phyloP scores from a whole-genome alignment of 2,797 vertebrate species.

The Prunella strophiata region DNA sequence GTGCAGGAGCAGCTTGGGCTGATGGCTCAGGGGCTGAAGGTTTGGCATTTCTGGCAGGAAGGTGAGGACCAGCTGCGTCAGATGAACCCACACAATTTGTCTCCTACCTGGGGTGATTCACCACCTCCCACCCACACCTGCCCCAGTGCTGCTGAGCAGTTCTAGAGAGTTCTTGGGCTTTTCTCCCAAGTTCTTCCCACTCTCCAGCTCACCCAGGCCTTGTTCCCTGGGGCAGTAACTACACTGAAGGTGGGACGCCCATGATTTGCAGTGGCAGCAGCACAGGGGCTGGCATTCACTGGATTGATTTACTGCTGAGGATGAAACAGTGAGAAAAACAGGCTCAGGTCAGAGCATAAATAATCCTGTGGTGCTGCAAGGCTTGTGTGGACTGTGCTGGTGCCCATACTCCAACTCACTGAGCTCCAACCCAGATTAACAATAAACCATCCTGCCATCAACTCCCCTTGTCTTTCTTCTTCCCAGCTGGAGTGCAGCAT shows the following conservation, averaged over 20 bases:
- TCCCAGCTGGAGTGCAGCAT: neutral
- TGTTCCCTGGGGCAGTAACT: neutral
- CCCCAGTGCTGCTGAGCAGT: neutral
- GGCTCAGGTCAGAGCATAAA: neutral
- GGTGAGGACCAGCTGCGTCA: neutral
- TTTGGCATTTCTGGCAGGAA: neutral
- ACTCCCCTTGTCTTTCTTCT: neutral
- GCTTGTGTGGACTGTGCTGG: neutral
- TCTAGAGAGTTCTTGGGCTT: neutral
- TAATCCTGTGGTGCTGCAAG: neutral
- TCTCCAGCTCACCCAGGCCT: neutral
- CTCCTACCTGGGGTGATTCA: rapidly evolving
- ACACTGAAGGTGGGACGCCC: neutral
- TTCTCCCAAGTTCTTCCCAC: neutral
- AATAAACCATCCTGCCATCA: neutral
- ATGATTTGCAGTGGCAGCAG: neutral
- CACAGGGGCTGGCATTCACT: neutral
- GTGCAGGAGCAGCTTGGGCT: neutral
- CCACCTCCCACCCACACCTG: neutral
- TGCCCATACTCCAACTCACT: neutral
- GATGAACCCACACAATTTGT: neutral
- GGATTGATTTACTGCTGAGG: neutral
- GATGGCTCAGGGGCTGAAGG: neutral
- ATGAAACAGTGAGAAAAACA: neutral
- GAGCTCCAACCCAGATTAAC: neutral